Evolutionary conservation across 2,888 invertebrate genomes (phyloP).

Genomic region (Agonopterix subpropinquella): DNA sequence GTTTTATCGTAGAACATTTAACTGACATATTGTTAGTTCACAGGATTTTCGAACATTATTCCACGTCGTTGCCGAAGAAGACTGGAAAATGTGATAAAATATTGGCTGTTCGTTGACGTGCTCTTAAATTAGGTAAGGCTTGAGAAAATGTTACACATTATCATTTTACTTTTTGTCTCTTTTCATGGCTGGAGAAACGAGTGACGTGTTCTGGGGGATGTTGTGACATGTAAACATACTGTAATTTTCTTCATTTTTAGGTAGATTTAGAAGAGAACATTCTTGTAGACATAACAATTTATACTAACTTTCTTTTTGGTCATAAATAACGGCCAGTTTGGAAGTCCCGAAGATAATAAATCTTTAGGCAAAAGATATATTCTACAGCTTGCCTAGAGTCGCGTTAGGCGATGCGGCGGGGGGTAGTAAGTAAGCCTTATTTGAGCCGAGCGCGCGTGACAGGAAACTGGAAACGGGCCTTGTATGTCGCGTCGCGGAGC

Average conservation of each 20-base stretch:
- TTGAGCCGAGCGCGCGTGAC: conserved; percentile 70
- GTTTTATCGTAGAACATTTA: conserved; percentile 8
- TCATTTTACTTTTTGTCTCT: neutral
- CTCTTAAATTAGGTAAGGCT: conserved; percentile 10
- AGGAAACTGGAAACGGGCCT: conserved; percentile 65
- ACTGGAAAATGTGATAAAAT: conserved; percentile 12
- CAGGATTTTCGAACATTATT: conserved; percentile 14
- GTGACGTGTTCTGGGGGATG: too few species aligned
- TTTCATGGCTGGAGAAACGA: too few species aligned
- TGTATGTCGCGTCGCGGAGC: conserved; percentile 27
- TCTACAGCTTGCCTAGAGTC: conserved; percentile 50
- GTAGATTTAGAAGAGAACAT: too few species aligned
- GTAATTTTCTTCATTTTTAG: too few species aligned
- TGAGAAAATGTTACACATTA: conserved; percentile 5
- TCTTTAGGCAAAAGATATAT: neutral
- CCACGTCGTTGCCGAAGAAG: conserved; percentile 9
- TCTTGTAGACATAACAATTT: too few species aligned
- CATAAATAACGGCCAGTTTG: too few species aligned
- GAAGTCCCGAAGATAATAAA: neutral
- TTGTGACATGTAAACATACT: too few species aligned
- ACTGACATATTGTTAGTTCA: conserved; percentile 14
- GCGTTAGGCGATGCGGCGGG: conserved; percentile 48
- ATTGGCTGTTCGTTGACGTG: conserved; percentile 10
- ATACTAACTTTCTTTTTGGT: too few species aligned
- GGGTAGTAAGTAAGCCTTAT: conserved; percentile 59